phyloP scores from a whole-genome alignment of 2,113 vertebrate species.

The Cromileptes altivelis region DNA sequence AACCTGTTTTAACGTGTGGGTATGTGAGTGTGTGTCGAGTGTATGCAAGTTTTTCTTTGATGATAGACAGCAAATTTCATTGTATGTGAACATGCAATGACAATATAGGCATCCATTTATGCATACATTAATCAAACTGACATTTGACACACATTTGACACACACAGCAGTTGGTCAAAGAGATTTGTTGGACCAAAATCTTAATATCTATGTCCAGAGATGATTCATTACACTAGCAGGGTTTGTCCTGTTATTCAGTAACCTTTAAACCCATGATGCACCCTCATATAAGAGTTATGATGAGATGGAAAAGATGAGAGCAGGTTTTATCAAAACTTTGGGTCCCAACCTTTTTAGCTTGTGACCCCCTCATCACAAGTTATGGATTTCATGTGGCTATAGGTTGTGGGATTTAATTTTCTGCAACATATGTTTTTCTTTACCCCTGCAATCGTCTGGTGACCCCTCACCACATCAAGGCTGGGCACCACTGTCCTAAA shows the following conservation, averaged over 20 bases:
- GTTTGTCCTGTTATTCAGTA: background rate
- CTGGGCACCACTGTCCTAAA: background rate
- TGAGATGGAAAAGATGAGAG: background rate
- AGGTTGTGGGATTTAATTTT: no score
- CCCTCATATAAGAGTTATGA: background rate
- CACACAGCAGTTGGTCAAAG: background rate
- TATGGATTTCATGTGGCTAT: background rate
- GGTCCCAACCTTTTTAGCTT: no score
- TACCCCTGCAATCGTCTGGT: background rate
- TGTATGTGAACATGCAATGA: no score
- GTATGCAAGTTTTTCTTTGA: no score
- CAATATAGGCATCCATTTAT: no score
- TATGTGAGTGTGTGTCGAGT: no score
- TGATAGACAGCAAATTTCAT: no score
- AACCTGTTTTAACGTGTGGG: no score
- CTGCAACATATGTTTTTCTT: no score
- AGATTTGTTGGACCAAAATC: background rate
- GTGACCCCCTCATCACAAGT: no score
- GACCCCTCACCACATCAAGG: no score
- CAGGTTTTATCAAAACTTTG: background rate
- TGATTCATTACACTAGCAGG: background rate
- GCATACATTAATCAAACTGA: background rate
- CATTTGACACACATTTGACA: background rate
- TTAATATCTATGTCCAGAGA: background rate
- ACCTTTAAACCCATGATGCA: background rate